phyloP scores from a whole-genome alignment of 2,113 vertebrate species.

The Danionella cerebrum region DNA sequence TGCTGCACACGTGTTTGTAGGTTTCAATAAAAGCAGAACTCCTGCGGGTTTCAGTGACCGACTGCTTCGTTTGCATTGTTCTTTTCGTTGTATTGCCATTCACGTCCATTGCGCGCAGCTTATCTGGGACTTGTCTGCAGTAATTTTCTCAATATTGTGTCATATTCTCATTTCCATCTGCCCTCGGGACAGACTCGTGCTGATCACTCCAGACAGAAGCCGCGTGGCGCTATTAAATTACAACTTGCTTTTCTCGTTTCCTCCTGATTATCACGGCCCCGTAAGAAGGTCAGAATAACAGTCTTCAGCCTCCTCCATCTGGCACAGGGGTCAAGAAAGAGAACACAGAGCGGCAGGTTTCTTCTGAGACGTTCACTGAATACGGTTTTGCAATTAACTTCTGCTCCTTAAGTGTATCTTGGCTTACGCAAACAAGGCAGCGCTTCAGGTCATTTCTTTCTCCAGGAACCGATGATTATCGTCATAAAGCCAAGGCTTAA shows the following conservation, averaged over 20 bases:
- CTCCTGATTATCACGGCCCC: neutral
- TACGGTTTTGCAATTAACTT: slow-evolving; percentile 30
- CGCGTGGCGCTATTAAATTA: slow-evolving; percentile 7
- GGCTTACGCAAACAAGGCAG: neutral
- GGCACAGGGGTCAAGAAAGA: neutral
- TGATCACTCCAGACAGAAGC: neutral
- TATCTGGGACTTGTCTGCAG: too few species aligned
- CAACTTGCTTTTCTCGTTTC: neutral
- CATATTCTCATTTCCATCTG: neutral
- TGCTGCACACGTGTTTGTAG: too few species aligned
- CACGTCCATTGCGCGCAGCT: too few species aligned
- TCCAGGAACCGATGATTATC: slow-evolving; percentile 24
- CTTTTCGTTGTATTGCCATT: too few species aligned
- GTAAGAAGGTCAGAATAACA: neutral
- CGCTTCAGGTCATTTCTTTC: slow-evolving; percentile 2
- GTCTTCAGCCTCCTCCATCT: slow-evolving; percentile 1
- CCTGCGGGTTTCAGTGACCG: too few species aligned
- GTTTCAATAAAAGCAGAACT: too few species aligned
- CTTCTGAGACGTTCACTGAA: neutral
- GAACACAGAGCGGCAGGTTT: neutral
- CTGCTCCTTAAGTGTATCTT: neutral
- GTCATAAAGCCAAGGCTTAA: slow-evolving; percentile 48
- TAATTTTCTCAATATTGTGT: neutral
- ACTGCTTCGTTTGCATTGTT: too few species aligned
- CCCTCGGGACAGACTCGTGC: slow-evolving; percentile 17